Evolutionary conservation across 1,140 invertebrate genomes (phyloP).

Genomic region (Galleria mellonella): DNA sequence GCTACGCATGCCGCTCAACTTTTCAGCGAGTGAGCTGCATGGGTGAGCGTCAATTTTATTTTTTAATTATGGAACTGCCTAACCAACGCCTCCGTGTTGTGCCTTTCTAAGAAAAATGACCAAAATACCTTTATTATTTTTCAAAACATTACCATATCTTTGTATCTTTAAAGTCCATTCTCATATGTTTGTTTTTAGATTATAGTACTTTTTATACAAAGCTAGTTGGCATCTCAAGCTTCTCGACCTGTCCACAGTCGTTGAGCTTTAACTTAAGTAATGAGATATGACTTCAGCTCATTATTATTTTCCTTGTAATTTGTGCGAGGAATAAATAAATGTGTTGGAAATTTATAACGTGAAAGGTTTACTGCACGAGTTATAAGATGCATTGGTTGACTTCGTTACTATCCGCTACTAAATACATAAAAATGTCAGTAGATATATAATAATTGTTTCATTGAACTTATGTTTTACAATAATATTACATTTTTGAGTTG

Average conservation of each 20-base stretch:
- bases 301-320: slow-evolving; percentile 59
- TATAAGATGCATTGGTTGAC: slow-evolving; percentile 13
- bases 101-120: slow-evolving; percentile 9
- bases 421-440: slow-evolving; percentile 6
- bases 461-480: neutral
- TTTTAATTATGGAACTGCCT: slow-evolving; percentile 68
- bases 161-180: neutral
- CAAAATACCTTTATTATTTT: slow-evolving; percentile 6
- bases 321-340: slow-evolving; percentile 36
- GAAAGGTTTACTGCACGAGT: slow-evolving; percentile 32
- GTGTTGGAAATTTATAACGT: slow-evolving; percentile 33
- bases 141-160: slow-evolving; percentile 4
- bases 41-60: slow-evolving; percentile 56
- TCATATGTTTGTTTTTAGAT: neutral
- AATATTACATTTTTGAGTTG: too few species aligned
- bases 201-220: slow-evolving; percentile 5
- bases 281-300: slow-evolving; percentile 65
- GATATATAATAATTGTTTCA: slow-evolving; percentile 2
- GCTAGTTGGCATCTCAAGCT: slow-evolving; percentile 35
- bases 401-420: slow-evolving; percentile 9
- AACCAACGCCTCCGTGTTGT: slow-evolving; percentile 51
- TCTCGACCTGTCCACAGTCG: slow-evolving; percentile 49
- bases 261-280: slow-evolving; percentile 61
- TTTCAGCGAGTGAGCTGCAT: slow-evolving; percentile 47
- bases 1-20: slow-evolving; percentile 17